Evolutionary conservation across 1,140 invertebrate genomes (phyloP), one percentile per base, ranked within the genome.

Genomic region (Goniozus legneri): DNA sequence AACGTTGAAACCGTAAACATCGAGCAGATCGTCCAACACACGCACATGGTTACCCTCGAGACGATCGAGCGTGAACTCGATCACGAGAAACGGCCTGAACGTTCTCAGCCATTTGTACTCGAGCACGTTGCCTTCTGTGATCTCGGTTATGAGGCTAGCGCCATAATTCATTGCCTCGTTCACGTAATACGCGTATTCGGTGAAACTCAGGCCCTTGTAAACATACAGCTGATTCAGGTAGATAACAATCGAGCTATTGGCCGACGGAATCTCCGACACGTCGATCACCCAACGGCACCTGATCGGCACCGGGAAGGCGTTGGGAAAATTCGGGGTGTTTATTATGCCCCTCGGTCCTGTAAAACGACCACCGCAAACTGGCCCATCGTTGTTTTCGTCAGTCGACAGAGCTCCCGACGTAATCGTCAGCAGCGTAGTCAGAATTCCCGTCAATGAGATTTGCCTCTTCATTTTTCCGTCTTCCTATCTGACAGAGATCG

Each of bases 1-100:
- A 52, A 95, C 85, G 69, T 96, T 96, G 76, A 96, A 94, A 6
- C 92, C 92, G 64, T 87, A 93, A 2, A 92, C 89, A 51, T 92
- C 84, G 15, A 93, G 76, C 8, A 95, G 76, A 39, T 86, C 82
- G 54, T 91, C 83, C 31, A 91, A 70, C 0, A 90, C 89, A 1
- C 92, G 76, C 30, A 95, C 74, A 68, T 95, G 90, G 30, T 89
- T 86, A 3, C 91, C 90, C 56, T 89, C 87, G 40, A 90, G 76
- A 15, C 84, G 73, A 47, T 84, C 77, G 32, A 92, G 75, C 3
- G 79, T 77, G 59, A 96, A 83, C 33, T 88, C 85, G 19, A 95
- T 80, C 14, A 91, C 88, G 32, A 95, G 69, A 54, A 85, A 90
- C 14, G 85, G 86, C 32, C 84, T 83, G 56, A 80, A 78, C 24